These are phyloP conservation scores for Agapetus fuscipes DNA, from an alignment of 2,888 invertebrate species.

Conservation along the genomic window DNA sequence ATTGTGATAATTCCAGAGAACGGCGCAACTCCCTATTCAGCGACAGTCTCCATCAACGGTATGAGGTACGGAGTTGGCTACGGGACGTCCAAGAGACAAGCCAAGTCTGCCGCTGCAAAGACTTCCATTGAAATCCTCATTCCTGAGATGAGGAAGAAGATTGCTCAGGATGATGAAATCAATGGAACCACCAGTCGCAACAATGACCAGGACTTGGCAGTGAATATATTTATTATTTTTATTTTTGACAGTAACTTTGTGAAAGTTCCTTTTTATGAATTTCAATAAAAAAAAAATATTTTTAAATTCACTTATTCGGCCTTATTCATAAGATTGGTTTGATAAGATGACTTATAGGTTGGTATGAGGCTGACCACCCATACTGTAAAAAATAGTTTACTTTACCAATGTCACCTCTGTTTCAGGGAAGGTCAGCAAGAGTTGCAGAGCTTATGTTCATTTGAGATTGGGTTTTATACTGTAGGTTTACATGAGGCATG, in stretches of 20 bases:
- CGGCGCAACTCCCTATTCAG: conserved; percentile 87
- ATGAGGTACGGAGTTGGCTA: conserved; percentile 91
- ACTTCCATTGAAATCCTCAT: conserved; percentile 85
- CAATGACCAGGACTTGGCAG: conserved; percentile 31
- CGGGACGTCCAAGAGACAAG: conserved; percentile 92
- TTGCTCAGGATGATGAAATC: conserved; percentile 50
- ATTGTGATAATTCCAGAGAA: conserved; percentile 50
- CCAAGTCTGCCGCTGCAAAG: conserved; percentile 88
- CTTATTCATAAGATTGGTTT: no score
- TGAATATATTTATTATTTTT: conserved; percentile 22
- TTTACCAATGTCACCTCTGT: no score
- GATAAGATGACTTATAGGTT: no score
- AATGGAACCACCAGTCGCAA: conserved; percentile 28
- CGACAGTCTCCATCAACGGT: conserved; percentile 84
- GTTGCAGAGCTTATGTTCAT: no score
- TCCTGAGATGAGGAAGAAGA: conserved; percentile 82
- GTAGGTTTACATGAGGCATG: no score
- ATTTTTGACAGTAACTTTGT: conserved; percentile 1
- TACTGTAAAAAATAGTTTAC: no score
- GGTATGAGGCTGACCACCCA: no score
- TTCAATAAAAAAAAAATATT: no score
- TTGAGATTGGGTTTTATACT: no score
- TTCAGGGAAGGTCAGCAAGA: no score
- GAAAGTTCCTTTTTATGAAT: no score
- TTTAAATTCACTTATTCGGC: no score